Evolutionary conservation across 1,140 invertebrate genomes (phyloP), one percentile per base, ranked within the genome.

Genomic region (Anastrepha obliqua): DNA sequence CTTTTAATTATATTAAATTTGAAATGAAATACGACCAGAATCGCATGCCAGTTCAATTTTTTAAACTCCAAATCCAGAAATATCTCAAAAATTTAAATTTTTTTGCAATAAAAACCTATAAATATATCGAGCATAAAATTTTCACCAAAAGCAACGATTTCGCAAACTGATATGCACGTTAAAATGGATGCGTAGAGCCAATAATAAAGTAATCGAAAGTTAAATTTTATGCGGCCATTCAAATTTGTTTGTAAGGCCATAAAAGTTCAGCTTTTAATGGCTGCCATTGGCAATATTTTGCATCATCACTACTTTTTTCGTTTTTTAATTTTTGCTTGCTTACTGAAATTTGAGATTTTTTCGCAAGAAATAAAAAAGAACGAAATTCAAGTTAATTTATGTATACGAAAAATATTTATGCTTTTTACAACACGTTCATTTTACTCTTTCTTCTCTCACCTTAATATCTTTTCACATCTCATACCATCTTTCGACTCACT

Each of bases 211-310:
- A 13, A 13, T 39, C 29, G 39, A 67, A 67, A 67, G 8, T 74
- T 17, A 74, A 74, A 15, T 74, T 74, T 44, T 47, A 74, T 74
- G 7, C 6, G 67, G 42, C 15, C 4, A 44, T 47, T 74, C 44
- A 7, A 74, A 47, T 74, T 74, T 74, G 42, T 74, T n/a, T 11
- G 13, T 42, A 39, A 47, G 17, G 67, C 17, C 17, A 74, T 74
- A 74, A 74, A 74, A 74, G 67, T 47, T 17, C 67, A 74, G 4
- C 5, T n/a, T 74, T 74, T 44, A 39, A 74, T 74, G 67, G 15
- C 67, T 17, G 17, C 42, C 17, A 74, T 74, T 74, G 67, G 67
- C 67, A 17, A 74, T 74, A 74, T 74, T 74, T 74, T 74, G 13
- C 42, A 39, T 13, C 1, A 42, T 1, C 42, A 47, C 44, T 74